Base-by-base conservation (phyloP, 2,888 invertebrate genomes). In the Rotaria sp. region DNA sequence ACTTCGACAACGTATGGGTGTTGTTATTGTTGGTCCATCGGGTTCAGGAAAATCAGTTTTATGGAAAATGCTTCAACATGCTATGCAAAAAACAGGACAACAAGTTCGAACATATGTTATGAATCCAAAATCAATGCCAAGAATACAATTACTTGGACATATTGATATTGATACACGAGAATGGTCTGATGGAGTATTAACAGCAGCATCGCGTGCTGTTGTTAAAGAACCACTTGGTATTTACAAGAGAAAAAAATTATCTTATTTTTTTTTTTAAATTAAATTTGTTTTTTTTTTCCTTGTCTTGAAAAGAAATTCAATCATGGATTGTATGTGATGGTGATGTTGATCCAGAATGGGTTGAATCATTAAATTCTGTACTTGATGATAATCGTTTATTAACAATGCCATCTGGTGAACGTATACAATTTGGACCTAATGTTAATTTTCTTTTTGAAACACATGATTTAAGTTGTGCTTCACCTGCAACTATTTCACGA, bases 311-410 rank as follows among this genome's bases (percentile, higher is more conserved):
- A 80, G 91, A 91, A 87, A 89, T 91, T 11, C 90, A 91, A 88
- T 95, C 95, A 0, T 97, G 96, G 96, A 95, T 97, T 88, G 94
- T 96, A n/a, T 95, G 96, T 90, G 97, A 99, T 92, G 99, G 99
- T 30, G 97, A 98, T 91, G 94, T 99, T 87, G 98, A 98, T 92
- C 99, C 99, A 0, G 96, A 96, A 90, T 99, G 98, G 97, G 94
- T 98, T 75, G 99, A 99, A 91, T 96, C 98, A 0, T 92, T 99
- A 35, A 99, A 99, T 92, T 98, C 98, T 0, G 98, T 99, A 35
- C 92, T 99, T 88, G 99, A 99, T 91, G 99, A 99, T 92, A 99
- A 99, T 91, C 94, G 96, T 86, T 93, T 98, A 84, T 92, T 98
- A 80, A 96, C 97, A 0, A 91, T 92, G 91, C 91, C 91, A 18